Conservation (phyloP, 2,113 vertebrate species). For the Oreochromis aureus region DNA sequence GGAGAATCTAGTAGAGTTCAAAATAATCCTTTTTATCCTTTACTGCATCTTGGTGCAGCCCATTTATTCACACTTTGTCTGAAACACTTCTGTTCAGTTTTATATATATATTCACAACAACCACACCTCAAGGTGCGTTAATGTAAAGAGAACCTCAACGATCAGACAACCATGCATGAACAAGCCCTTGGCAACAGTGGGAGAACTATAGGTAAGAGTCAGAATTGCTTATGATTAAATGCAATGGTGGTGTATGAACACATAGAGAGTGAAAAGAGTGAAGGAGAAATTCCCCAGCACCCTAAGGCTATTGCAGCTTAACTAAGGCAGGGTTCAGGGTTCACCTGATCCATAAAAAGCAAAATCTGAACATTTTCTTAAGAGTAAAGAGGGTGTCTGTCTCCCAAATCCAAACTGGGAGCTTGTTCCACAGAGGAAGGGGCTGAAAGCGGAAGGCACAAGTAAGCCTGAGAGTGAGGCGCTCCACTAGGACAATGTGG, state of each 20-base stretch:
- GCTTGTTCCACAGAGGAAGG: neutral
- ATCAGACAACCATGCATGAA: neutral
- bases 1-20: neutral
- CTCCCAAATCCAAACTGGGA: neutral
- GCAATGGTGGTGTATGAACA: neutral
- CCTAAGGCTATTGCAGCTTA: neutral
- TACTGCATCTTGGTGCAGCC: neutral
- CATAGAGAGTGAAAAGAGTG: neutral
- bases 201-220: neutral
- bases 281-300: fast-evolving
- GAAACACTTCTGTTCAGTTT: neutral
- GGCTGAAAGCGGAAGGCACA: neutral
- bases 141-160: fast-evolving
- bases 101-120: neutral
- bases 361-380: fast-evolving
- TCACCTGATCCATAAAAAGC: neutral
- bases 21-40: neutral
- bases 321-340: neutral
- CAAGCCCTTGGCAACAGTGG: neutral
- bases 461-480: neutral
- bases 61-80: neutral
- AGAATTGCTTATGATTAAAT: too few relatives aligned
- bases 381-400: neutral
- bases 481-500: neutral
- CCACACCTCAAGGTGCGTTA: neutral